Conservation (phyloP, 2,797 vertebrate genomes). For the Coregonus sp. region DNA sequence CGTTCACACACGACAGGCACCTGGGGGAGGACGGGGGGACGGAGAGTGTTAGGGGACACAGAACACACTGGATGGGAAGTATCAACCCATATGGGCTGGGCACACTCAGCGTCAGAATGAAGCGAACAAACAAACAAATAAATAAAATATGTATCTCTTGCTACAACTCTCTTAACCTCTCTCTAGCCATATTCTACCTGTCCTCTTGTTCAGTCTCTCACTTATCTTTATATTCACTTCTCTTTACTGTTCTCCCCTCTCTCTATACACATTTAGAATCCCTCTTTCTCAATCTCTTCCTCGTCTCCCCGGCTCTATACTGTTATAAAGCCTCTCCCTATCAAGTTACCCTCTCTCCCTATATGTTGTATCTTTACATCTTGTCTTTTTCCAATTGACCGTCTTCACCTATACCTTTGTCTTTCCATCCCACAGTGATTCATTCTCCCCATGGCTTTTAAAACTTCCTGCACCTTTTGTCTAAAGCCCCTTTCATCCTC, state of each 20-base stretch:
- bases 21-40: slow-evolving; percentile 57
- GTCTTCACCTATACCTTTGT: background rate
- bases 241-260: too few species aligned
- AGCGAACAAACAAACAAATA: too few species aligned
- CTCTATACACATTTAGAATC: too few species aligned
- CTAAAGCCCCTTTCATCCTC: slow-evolving; percentile 71
- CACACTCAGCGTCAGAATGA: too few species aligned
- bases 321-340: too few species aligned
- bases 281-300: too few species aligned
- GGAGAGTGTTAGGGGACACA: background rate
- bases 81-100: too few species aligned
- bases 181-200: background rate
- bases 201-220: background rate
- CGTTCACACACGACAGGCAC: slow-evolving; percentile 94
- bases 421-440: slow-evolving; percentile 33
- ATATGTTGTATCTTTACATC: too few species aligned
- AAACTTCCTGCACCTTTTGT: slow-evolving; percentile 53
- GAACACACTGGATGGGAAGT: background rate
- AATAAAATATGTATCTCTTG: background rate
- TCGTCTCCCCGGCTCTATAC: too few species aligned
- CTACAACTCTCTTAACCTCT: background rate
- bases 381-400: background rate
- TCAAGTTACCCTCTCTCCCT: too few species aligned
- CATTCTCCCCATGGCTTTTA: slow-evolving; percentile 43
- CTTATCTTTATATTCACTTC: background rate